Conservation (phyloP, 2,113 vertebrate species). For the Embiotoca jacksoni region DNA sequence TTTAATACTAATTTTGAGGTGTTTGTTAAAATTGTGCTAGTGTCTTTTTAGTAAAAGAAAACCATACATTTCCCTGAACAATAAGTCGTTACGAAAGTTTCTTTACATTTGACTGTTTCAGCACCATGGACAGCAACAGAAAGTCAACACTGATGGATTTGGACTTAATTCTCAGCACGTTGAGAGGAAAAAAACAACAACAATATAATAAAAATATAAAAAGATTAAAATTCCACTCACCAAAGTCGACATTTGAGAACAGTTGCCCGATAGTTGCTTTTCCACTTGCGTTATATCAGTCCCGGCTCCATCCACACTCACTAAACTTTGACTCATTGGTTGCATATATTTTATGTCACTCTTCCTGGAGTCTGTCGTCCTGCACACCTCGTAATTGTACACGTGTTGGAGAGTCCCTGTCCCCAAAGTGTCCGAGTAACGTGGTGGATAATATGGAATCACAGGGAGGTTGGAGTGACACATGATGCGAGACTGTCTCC, state of each 20-base stretch:
- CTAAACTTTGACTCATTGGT: conserved; percentile 49
- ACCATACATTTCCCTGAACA: too few relatives aligned
- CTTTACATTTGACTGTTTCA: background rate
- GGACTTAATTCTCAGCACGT: too few relatives aligned
- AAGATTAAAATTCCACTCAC: conserved; percentile 36
- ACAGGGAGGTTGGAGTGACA: conserved; percentile 18
- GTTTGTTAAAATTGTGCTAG: too few relatives aligned
- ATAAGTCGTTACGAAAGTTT: too few relatives aligned
- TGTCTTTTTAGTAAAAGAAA: too few relatives aligned
- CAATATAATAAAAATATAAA: accelerated
- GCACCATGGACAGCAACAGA: conserved; percentile 35
- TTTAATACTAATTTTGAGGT: too few relatives aligned
- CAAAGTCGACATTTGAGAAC: conserved; percentile 56
- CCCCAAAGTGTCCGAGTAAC: too few relatives aligned
- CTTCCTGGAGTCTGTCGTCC: conserved; percentile 61
- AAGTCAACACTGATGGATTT: too few relatives aligned
- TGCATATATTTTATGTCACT: conserved; percentile 54
- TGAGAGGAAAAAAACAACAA: background rate
- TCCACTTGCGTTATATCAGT: conserved; percentile 19
- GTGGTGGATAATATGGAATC: background rate
- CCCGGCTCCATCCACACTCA: conserved; percentile 54
- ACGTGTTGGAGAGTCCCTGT: too few relatives aligned
- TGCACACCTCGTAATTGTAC: too few relatives aligned
- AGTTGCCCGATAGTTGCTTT: background rate
- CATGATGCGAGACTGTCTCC: conserved; percentile 32